A percentile compares a stretch with the other conserved stretches of the same genome.
phyloP scores from a whole-genome alignment of 2,888 invertebrate genomes.

The Branchinecta sandiegonensis region DNA sequence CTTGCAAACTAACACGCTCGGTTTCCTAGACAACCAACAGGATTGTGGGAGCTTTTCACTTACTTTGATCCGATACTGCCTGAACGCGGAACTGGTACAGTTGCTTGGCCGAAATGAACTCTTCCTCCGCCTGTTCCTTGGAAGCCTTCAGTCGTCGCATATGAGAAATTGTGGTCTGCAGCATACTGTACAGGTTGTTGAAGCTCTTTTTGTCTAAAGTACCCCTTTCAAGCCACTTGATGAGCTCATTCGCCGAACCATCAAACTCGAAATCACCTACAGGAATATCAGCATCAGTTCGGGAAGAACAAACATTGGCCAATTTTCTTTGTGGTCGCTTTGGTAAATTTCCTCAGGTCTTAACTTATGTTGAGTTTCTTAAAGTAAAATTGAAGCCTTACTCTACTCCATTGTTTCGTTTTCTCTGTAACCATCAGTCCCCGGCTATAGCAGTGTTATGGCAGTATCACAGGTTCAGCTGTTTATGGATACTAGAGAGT shows the following conservation, averaged over 20 bases:
- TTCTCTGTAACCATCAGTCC: too few species aligned
- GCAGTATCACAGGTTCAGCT: conserved; percentile 21
- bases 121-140: conserved; percentile 73
- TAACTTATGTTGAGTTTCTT: too few species aligned
- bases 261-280: conserved; percentile 60
- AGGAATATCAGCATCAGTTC: conserved; percentile 11
- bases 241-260: conserved; percentile 67
- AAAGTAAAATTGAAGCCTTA: too few species aligned
- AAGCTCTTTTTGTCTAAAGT: conserved; percentile 83
- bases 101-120: conserved; percentile 67
- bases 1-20: too few species aligned
- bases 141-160: conserved; percentile 69
- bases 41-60: conserved; percentile 39
- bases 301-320: too few species aligned
- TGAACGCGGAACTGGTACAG: conserved; percentile 69
- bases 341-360: too few species aligned
- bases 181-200: conserved; percentile 86
- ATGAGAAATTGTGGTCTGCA: conserved; percentile 85
- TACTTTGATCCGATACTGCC: conserved; percentile 76
- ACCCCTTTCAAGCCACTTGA: conserved; percentile 84
- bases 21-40: too few species aligned
- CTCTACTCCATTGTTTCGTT: too few species aligned
- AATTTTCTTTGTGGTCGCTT: too few species aligned
- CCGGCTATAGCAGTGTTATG: too few species aligned
- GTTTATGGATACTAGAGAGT: conserved; percentile 15